phyloP scores from a whole-genome alignment of 2,888 invertebrate genomes.

The Mythimna lalbum region DNA sequence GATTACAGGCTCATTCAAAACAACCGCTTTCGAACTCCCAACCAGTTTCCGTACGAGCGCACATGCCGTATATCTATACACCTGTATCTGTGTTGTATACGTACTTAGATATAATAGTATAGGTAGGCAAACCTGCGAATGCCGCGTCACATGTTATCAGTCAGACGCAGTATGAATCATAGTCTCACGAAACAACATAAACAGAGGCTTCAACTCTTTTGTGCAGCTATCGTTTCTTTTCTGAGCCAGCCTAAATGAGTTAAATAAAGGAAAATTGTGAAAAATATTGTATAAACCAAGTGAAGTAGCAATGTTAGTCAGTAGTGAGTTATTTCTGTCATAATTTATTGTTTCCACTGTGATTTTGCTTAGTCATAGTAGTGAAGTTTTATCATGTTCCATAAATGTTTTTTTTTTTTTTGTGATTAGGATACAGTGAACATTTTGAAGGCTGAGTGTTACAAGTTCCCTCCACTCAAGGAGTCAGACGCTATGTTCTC shows the following conservation, averaged over 20 bases:
- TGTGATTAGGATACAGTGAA: constrained; percentile 96
- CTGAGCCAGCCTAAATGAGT: constrained; percentile 1
- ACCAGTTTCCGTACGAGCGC: constrained; percentile 29
- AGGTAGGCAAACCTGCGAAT: constrained; percentile 52
- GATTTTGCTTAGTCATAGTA: constrained; percentile 55
- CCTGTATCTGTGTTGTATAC: constrained; percentile 32
- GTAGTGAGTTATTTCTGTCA: constrained; percentile 19
- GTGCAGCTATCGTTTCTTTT: constrained; percentile 47
- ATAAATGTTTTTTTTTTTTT: constrained; percentile 39
- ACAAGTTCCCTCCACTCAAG: constrained; percentile 96
- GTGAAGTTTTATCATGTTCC: constrained; percentile 17
- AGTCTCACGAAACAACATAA: constrained; percentile 66
- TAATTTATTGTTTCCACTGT: constrained; percentile 15
- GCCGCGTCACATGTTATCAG: constrained; percentile 71
- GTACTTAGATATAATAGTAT: constrained; percentile 28
- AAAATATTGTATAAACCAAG: constrained; percentile 14
- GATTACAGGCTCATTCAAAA: constrained; percentile 29
- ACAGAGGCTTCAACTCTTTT: constrained; percentile 58
- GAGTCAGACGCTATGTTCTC: constrained; percentile 99
- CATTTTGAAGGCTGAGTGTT: constrained; percentile 98
- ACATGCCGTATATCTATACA: constrained; percentile 9
- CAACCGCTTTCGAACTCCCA: constrained; percentile 22
- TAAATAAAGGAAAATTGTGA: constrained; percentile 23
- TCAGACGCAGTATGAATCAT: constrained; percentile 70
- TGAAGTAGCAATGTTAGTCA: constrained; percentile 23